Percentiles rank a stretch among this genome's conserved stretches.
These are phyloP conservation scores for Ophion slaviceki DNA, from an alignment of 2,888 invertebrate species.

Conservation along the genomic window DNA sequence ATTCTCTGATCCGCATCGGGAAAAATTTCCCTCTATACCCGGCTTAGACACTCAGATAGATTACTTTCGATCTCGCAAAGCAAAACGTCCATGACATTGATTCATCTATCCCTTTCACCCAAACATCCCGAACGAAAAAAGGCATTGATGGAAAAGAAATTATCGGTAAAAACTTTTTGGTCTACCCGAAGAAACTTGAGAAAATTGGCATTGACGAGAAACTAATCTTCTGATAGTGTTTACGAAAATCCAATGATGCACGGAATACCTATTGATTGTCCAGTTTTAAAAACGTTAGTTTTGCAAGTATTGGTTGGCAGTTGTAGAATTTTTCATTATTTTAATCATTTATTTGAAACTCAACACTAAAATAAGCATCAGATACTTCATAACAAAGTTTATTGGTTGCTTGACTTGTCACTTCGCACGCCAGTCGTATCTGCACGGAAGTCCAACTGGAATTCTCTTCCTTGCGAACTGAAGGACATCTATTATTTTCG, in stretches of 20 bases:
- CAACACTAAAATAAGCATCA: background rate
- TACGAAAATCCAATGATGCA: background rate
- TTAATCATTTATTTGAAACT: background rate
- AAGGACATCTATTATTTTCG: too few relatives aligned
- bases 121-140: background rate
- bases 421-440: background rate
- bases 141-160: background rate
- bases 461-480: too few relatives aligned
- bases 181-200: background rate
- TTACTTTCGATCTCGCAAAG: constrained; percentile 21
- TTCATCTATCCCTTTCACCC: constrained; percentile 3
- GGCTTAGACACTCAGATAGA: constrained; percentile 25
- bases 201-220: background rate
- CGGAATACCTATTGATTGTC: background rate
- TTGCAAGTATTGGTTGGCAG: background rate
- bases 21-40: constrained; percentile 12
- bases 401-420: background rate
- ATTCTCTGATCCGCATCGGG: background rate
- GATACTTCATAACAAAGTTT: background rate
- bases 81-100: constrained; percentile 8
- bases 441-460: too few relatives aligned
- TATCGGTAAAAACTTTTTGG: background rate
- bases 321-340: background rate
- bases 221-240: background rate
- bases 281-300: background rate